These are phyloP conservation scores for zebrafish (Danio rerio) DNA, from an alignment of 2,113 vertebrate genomes.

Conservation along the genomic window DNA sequence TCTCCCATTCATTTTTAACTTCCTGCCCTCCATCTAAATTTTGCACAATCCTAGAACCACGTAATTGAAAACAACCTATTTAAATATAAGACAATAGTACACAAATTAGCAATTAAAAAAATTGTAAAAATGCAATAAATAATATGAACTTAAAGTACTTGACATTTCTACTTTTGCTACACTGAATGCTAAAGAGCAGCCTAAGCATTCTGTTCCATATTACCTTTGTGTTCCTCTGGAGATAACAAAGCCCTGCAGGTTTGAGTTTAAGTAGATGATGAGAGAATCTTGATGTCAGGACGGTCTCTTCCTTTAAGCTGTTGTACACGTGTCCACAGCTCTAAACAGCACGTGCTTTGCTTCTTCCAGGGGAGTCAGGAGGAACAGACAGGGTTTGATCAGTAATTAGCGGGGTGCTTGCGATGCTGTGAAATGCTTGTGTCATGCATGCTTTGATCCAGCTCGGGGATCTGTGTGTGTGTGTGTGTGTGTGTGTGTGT, in stretches of 20 bases:
- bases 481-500: no score
- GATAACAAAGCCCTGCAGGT: background rate
- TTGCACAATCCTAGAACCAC: no score
- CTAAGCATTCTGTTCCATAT: background rate
- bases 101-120: no score
- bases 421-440: background rate
- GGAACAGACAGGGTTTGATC: constrained; percentile 36
- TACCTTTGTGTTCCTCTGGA: background rate
- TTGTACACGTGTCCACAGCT: background rate
- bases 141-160: no score
- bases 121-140: no score
- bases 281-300: background rate
- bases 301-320: background rate
- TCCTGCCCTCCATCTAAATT: no score
- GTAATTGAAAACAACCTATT: no score
- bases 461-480: background rate
- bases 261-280: background rate
- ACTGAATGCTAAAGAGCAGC: background rate
- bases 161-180: no score
- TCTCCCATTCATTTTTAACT: no score
- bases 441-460: constrained; percentile 15
- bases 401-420: constrained; percentile 50
- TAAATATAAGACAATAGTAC: no score
- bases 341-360: background rate
- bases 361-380: constrained; percentile 18